Percentiles rank a stretch among this genome's conserved stretches.
Conservation (phyloP, 1,140 invertebrate genomes). For the Bombus impatiens region DNA sequence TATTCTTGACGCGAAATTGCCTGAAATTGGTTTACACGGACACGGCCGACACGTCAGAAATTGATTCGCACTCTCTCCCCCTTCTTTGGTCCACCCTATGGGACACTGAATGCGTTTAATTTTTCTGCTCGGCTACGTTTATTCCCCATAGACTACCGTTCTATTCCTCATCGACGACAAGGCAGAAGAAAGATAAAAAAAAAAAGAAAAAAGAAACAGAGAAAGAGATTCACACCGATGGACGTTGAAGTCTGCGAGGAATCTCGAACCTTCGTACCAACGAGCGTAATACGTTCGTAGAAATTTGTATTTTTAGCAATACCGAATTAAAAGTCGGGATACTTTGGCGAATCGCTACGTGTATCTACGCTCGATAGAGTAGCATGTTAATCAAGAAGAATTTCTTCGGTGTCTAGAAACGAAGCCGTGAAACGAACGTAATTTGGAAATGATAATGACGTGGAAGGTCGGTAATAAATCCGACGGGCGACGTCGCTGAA, state of each 20-base stretch:
- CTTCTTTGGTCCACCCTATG: conserved; percentile 38
- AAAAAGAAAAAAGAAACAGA: neutral
- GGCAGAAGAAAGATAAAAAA: neutral
- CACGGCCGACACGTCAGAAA: conserved; percentile 74
- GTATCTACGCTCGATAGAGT: neutral
- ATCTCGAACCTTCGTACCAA: neutral
- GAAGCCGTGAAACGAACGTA: neutral
- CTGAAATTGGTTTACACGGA: conserved; percentile 83
- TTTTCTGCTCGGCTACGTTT: conserved; percentile 70
- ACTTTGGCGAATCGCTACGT: too few relatives aligned
- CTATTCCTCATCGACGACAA: conserved; percentile 2
- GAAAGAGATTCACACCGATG: neutral
- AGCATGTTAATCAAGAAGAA: neutral
- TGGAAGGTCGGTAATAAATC: conserved; percentile 32
- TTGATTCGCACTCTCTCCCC: conserved; percentile 72
- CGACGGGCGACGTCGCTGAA: neutral
- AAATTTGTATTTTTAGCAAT: neutral
- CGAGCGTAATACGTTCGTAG: neutral
- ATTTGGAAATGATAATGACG: conserved; percentile 44
- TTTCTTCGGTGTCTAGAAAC: neutral
- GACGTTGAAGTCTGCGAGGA: neutral
- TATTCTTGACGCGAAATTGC: conserved; percentile 83
- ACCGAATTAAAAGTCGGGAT: neutral
- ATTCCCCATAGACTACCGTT: conserved; percentile 53
- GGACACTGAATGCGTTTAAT: conserved; percentile 79